phyloP scores from a whole-genome alignment of 2,113 vertebrate genomes.

The Mustela lutreola region DNA sequence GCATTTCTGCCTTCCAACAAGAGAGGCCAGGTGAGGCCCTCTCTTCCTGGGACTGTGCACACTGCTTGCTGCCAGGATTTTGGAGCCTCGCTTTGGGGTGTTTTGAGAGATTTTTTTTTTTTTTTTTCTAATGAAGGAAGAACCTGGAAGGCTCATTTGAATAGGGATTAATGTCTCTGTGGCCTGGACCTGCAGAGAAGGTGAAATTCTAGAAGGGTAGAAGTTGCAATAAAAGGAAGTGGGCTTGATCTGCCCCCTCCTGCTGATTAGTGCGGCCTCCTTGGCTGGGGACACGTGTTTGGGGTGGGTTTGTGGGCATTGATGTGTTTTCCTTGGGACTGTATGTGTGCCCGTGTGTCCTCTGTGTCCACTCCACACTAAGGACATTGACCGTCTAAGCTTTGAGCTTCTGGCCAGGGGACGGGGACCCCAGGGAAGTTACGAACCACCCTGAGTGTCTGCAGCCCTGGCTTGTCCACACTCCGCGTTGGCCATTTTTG shows the following conservation, averaged over 20 bases:
- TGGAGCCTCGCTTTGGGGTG: neutral
- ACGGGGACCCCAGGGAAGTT: neutral
- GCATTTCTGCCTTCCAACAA: conserved; percentile 70
- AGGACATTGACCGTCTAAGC: neutral
- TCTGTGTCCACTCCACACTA: neutral
- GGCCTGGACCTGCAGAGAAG: conserved; percentile 47
- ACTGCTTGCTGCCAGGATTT: neutral
- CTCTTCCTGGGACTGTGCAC: neutral
- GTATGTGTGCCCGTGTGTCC: neutral
- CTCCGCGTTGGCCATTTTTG: neutral
- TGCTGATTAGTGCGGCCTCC: neutral
- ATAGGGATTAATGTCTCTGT: conserved; percentile 70
- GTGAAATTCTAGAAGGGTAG: conserved; percentile 76
- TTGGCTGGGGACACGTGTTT: neutral
- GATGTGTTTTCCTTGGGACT: neutral
- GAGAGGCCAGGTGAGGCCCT: conserved; percentile 65
- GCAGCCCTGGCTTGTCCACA: neutral
- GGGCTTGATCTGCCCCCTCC: conserved; percentile 46
- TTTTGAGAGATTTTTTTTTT: neutral
- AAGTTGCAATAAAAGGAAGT: conserved; percentile 67
- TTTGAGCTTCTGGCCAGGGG: neutral
- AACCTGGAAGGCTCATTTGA: conserved; percentile 63
- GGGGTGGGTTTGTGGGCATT: neutral
- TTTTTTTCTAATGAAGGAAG: conserved; percentile 46
- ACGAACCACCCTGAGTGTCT: neutral